A percentile compares a stretch with the other conserved stretches of the same genome.
phyloP scores from a whole-genome alignment of 2,888 invertebrate species.

The Machimus rusticus region DNA sequence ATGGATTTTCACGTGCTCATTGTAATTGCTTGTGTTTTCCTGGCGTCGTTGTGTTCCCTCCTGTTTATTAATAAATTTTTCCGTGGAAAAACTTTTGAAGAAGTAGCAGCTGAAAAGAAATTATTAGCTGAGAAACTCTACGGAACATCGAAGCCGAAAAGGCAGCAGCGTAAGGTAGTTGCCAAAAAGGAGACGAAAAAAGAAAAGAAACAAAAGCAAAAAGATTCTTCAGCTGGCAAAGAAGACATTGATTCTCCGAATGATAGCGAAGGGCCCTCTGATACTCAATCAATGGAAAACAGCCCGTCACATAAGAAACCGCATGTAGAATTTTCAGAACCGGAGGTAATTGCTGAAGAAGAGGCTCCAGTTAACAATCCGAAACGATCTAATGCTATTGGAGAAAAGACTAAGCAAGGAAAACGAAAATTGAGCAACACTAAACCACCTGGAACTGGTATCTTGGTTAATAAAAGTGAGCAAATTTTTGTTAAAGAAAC shows the following conservation, averaged over 20 bases:
- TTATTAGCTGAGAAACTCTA: constrained; percentile 61
- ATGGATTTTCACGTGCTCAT: constrained; percentile 63
- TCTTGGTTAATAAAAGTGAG: constrained; percentile 60
- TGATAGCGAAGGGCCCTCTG: constrained; percentile 46
- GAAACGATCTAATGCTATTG: neutral
- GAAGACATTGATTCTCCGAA: constrained; percentile 42
- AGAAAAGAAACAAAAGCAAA: constrained; percentile 57
- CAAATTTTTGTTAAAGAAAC: constrained; percentile 52
- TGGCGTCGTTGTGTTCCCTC: constrained; percentile 60
- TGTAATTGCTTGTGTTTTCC: constrained; percentile 61
- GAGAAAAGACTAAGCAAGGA: neutral
- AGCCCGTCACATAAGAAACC: constrained; percentile 47
- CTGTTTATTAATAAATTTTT: constrained; percentile 62
- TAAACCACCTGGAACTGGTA: constrained; percentile 53
- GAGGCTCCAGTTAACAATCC: neutral
- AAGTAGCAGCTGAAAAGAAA: constrained; percentile 61
- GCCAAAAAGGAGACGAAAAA: constrained; percentile 59
- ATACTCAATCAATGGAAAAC: constrained; percentile 44
- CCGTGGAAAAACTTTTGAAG: constrained; percentile 62
- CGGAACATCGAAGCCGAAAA: constrained; percentile 54
- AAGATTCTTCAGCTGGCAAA: constrained; percentile 51
- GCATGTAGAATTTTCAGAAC: constrained; percentile 61
- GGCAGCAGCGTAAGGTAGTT: constrained; percentile 50
- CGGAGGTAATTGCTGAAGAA: constrained; percentile 55
- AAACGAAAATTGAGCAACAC: constrained; percentile 51